Base-by-base conservation (phyloP, 2,797 vertebrate species). In the Gymnopithys bicolor region DNA sequence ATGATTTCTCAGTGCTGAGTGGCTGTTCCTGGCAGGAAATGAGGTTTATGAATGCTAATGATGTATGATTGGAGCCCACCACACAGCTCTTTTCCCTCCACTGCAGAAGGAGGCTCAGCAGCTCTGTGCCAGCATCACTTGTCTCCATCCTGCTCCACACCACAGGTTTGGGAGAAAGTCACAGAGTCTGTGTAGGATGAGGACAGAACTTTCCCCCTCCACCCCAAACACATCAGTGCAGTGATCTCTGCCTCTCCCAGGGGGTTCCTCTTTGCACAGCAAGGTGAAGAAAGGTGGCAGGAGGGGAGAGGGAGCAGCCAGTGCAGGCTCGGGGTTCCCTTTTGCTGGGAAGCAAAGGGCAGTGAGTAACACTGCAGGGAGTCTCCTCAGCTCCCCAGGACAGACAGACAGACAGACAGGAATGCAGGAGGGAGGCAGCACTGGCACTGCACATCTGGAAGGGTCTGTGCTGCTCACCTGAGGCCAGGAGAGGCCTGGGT, bases 1-100 rank as follows among this genome's bases (percentile, higher is more conserved):
- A 22, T n/a, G 80, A 97, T 97, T 95, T 97, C 52, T 68, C 94
- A 92, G 89, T 67, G 89, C 89, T 86, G 82, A 91, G 66, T 46
- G 82, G 69, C 87, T 91, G 87, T 41, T 89, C 70, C 74, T 64
- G 69, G 73, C 39, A 92, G 93, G 91, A 95, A 91, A 91, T 70
- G 66, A 35, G 33, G 64, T 78, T 92, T 92, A 45, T 81, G 89
- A 53, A 62, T 86, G 66, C 55, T 86, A 56, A 82, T 76, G 82
- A 41, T 48, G 17, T 7, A 80, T 33, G 76, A 37, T 22, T 66
- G 66, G 25, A 83, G 48, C 53, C 33, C 64, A n/a, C 30, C 55
- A 51, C 25, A 21, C 4, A 23, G 77, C 33, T 67, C 66, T 68
- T 68, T 60, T n/a, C 49, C 70, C 37, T 67, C 27, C 24, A 7